Base-by-base conservation (phyloP, 2,888 invertebrate species). In the Meta bourneti region DNA sequence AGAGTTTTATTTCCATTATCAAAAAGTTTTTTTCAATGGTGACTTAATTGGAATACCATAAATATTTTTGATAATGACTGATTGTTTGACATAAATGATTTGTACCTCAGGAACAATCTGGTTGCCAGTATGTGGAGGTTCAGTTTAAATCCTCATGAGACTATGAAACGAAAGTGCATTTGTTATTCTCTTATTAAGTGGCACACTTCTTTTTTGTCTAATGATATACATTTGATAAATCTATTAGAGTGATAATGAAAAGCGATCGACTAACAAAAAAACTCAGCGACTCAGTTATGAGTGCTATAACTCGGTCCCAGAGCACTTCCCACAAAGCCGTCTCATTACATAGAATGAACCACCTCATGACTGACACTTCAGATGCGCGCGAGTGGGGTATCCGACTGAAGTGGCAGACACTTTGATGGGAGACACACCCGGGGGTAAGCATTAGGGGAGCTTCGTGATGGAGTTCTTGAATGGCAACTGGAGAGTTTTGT, bases 401-500 rank as follows among this genome's bases (percentile, higher is more conserved):
- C 49, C 16, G 54, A 54, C 72, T 72, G 72, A 79, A 87, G 70
- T 71, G 87, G 48, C 71, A 69, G 69, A 77, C 49, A n/a, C 70
- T 69, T 85, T 78, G 49, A 77, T 69, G 20, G 51, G 70, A 61
- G 61, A 70, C 19, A 69, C 16, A 34, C 34, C 34, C 34, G 48
- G 9, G 52, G 20, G 5, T 48, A 78, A 19, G 69, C 77, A 34
- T 19, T 49, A 51, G 51, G n/a, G 4, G 70, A 61, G 81, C 19
- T 70, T 75, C 74, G 84, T 75, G 84, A 84, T 84, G 69, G 61
- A 77, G 69, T 79, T 61, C 77, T 72, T 51, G 20, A 81, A 48
- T 54, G 69, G 87, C 82, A 91, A 78, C 87, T 91, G 82, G 82
- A 91, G 91, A 91, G 91, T 82, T 87, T 78, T 91, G 91, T 91